phyloP scores from a whole-genome alignment of 2,113 vertebrate genomes.

The Misgurnus anguillicaudatus region DNA sequence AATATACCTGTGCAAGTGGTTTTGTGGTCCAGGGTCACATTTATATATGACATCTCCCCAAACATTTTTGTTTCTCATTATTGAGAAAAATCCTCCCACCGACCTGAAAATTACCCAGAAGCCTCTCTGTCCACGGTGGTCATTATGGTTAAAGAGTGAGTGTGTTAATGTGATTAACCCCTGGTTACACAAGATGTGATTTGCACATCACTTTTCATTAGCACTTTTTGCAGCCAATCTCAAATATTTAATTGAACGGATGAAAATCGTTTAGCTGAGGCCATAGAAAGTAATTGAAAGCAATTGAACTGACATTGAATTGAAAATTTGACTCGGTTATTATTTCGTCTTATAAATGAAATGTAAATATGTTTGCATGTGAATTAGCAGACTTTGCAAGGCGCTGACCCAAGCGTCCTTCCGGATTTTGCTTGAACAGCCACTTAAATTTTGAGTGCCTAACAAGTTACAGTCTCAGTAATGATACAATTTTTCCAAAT shows the following conservation, averaged over 20 bases:
- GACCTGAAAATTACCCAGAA: constrained; percentile 10
- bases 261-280: constrained; percentile 50
- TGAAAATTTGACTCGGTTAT: constrained; percentile 49
- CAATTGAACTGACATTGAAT: constrained; percentile 58
- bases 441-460: background rate
- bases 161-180: constrained; percentile 51
- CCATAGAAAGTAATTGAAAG: constrained; percentile 59
- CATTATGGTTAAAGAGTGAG: constrained; percentile 46
- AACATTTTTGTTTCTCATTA: constrained; percentile 1
- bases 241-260: constrained; percentile 56
- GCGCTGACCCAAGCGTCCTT: background rate
- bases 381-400: background rate
- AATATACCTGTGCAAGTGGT: no score
- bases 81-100: constrained; percentile 19
- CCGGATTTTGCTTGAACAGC: background rate
- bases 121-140: constrained; percentile 17
- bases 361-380: constrained; percentile 35
- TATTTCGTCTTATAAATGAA: constrained; percentile 24
- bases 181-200: constrained; percentile 40
- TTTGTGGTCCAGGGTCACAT: no score
- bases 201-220: constrained; percentile 63
- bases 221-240: constrained; percentile 54
- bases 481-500: no score
- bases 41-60: no score
- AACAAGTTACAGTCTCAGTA: no score